These are phyloP conservation scores for Pollenia labialis DNA, from an alignment of 2,888 invertebrate species.

Conservation along the genomic window DNA sequence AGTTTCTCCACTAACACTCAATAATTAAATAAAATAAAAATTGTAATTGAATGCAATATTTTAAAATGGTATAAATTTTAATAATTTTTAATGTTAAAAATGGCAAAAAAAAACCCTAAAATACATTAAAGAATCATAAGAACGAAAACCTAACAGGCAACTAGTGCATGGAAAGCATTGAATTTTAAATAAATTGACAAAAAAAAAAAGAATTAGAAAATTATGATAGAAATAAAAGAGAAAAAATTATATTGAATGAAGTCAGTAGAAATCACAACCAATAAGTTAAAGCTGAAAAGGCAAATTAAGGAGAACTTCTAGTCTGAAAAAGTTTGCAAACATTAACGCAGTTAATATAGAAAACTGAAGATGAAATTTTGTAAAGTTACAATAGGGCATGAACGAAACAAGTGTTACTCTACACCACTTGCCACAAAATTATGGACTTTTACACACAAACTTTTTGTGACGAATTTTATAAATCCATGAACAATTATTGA, in stretches of 20 bases:
- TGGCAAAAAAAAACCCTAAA: background rate
- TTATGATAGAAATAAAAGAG: slow-evolving; percentile 17
- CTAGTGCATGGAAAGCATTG: slow-evolving; percentile 16
- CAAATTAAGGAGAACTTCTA: background rate
- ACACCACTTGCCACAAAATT: no score
- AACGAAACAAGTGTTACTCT: background rate
- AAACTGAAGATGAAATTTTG: slow-evolving; percentile 13
- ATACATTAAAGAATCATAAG: background rate
- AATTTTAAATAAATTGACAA: slow-evolving; percentile 1
- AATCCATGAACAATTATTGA: no score
- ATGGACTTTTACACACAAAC: no score
- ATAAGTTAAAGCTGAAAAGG: slow-evolving; percentile 19
- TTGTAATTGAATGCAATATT: slow-evolving; percentile 29
- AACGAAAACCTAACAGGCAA: slow-evolving; percentile 1
- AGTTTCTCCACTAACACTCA: background rate
- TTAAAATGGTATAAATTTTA: slow-evolving; percentile 18
- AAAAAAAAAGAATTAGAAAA: slow-evolving; percentile 4
- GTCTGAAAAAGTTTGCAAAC: slow-evolving; percentile 43
- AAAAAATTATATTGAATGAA: background rate
- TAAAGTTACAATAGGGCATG: background rate
- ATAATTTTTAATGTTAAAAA: slow-evolving; percentile 31
- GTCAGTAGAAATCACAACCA: slow-evolving; percentile 20
- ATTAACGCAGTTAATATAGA: slow-evolving; percentile 51
- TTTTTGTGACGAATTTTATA: no score
- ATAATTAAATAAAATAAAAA: background rate